Conservation (phyloP, 2,888 invertebrate genomes). For the Cheilosia vernalis region DNA sequence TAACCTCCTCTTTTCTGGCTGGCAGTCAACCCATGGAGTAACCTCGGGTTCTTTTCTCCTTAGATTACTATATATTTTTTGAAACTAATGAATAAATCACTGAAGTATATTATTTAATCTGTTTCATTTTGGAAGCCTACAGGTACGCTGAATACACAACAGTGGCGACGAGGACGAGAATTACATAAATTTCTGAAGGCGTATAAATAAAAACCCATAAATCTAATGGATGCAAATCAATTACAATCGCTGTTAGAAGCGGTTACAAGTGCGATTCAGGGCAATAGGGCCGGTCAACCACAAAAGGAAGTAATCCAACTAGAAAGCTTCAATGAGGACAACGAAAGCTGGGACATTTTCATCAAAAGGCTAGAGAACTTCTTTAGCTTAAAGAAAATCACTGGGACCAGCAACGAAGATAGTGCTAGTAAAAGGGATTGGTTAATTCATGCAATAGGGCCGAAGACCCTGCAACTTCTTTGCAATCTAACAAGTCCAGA, state of each 20-base stretch:
- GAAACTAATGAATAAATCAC: too few species aligned
- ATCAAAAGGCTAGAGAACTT: slow-evolving; percentile 11
- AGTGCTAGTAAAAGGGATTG: slow-evolving; percentile 12
- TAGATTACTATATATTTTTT: too few species aligned
- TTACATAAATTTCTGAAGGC: too few species aligned
- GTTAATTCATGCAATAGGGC: slow-evolving; percentile 21
- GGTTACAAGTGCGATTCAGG: slow-evolving; percentile 6
- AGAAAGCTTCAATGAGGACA: slow-evolving; percentile 35
- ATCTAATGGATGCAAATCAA: slow-evolving; percentile 1
- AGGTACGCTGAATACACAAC: too few species aligned
- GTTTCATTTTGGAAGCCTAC: too few species aligned
- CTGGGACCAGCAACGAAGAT: neutral
- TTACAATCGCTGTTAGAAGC: slow-evolving; percentile 12
- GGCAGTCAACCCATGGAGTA: too few species aligned
- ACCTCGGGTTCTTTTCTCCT: too few species aligned
- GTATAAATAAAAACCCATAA: too few species aligned
- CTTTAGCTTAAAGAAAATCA: slow-evolving; percentile 80
- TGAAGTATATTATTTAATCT: too few species aligned
- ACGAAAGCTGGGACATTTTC: slow-evolving; percentile 40
- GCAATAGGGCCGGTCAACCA: neutral
- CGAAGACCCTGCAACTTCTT: slow-evolving; percentile 33
- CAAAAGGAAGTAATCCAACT: slow-evolving; percentile 12
- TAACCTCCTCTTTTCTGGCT: too few species aligned
- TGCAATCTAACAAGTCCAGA: slow-evolving; percentile 45
- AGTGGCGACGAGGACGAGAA: too few species aligned